Evolutionary conservation across 2,888 invertebrate species (phyloP).

Genomic region (Odontocolon sp.): DNA sequence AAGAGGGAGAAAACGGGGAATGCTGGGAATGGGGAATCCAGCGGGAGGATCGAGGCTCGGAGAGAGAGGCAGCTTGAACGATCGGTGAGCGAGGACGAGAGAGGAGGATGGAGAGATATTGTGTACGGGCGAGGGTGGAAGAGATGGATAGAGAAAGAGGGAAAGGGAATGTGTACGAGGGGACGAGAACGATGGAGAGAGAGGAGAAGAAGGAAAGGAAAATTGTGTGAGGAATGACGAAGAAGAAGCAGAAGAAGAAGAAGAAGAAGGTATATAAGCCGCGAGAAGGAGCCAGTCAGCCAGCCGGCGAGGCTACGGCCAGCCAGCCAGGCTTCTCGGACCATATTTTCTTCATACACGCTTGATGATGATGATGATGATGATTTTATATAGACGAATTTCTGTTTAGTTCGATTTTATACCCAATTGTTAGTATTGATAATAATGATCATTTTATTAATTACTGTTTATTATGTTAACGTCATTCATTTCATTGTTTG

Average conservation of each 20-base stretch:
- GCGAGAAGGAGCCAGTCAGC: constrained; percentile 24
- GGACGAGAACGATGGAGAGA: constrained; percentile 33
- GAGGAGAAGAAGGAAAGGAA: constrained; percentile 24
- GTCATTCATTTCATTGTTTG: too few species aligned
- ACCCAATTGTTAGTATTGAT: not conserved
- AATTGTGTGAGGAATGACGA: too few species aligned
- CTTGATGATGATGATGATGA: constrained; percentile 11
- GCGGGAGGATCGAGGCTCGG: not conserved
- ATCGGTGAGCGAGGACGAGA: constrained; percentile 4
- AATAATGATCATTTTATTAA: too few species aligned
- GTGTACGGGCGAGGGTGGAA: not conserved
- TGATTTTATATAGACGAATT: not conserved
- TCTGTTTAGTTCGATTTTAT: not conserved
- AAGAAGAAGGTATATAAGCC: constrained; percentile 31
- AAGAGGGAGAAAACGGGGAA: constrained; percentile 2
- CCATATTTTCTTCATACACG: constrained; percentile 11
- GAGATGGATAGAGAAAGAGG: not conserved
- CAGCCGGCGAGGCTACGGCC: constrained; percentile 10
- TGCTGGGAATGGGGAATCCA: not conserved
- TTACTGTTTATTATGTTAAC: too few species aligned
- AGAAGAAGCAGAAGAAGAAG: constrained; percentile 20
- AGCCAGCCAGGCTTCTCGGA: not conserved
- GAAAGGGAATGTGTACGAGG: not conserved
- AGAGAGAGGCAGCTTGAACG: too few species aligned
- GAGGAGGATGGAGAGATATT: constrained; percentile 23